Evolutionary conservation across 2,888 invertebrate species (phyloP).

Genomic region (Lutraria lutraria): DNA sequence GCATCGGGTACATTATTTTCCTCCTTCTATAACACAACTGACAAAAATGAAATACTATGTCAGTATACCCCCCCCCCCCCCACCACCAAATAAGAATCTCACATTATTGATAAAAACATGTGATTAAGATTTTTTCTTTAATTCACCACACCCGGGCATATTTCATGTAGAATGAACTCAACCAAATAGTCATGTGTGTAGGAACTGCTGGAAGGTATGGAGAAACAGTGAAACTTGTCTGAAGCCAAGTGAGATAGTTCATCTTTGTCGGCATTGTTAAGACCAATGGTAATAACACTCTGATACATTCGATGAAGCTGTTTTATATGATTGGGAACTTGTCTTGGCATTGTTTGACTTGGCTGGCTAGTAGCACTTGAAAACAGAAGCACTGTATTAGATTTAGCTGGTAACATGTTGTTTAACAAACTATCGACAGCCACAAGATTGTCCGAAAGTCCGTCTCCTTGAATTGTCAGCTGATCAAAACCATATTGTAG

Average conservation of each 20-base stretch:
- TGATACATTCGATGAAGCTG: not conserved
- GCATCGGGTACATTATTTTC: too few relatives aligned
- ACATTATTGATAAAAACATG: too few relatives aligned
- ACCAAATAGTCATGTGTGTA: slow-evolving; percentile 8
- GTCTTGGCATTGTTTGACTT: not conserved
- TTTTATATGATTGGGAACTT: not conserved
- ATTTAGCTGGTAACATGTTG: not conserved
- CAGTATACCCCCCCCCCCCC: too few relatives aligned
- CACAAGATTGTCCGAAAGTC: not conserved
- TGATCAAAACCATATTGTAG: not conserved
- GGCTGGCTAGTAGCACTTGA: not conserved
- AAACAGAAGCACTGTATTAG: not conserved
- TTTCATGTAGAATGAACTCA: slow-evolving; percentile 14
- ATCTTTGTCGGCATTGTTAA: not conserved
- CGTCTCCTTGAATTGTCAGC: not conserved
- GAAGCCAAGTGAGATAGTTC: not conserved
- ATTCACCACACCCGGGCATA: not conserved
- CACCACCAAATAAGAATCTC: too few relatives aligned
- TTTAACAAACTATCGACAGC: not conserved
- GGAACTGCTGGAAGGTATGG: not conserved
- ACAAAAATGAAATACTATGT: too few relatives aligned
- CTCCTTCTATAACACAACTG: too few relatives aligned
- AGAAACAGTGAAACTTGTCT: not conserved
- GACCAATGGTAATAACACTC: not conserved
- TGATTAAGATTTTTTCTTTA: not conserved